Evolutionary conservation across 2,113 vertebrate species (phyloP).

Genomic region (Chelonoidis abingdonii): DNA sequence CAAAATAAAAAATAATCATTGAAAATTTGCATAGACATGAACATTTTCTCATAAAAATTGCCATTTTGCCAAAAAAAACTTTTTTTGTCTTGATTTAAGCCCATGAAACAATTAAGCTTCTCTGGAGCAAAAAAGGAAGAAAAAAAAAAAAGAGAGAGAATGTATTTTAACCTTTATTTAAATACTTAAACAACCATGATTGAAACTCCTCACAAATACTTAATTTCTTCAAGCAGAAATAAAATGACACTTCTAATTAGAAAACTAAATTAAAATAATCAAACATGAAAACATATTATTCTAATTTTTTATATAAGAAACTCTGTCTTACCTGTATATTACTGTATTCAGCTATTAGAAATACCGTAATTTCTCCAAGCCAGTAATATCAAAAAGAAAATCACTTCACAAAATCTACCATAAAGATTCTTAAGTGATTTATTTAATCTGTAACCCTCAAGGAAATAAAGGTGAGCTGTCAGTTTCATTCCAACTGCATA

Average conservation of each 20-base stretch:
- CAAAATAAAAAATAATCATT: not conserved
- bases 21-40: not conserved
- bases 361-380: conserved; percentile 29
- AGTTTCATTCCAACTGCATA: conserved; percentile 23
- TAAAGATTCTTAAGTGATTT: conserved; percentile 59
- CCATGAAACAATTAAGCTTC: not conserved
- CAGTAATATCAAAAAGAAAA: conserved; percentile 53
- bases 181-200: conserved; percentile 13
- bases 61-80: not conserved
- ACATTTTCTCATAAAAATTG: not conserved
- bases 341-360: conserved; percentile 33
- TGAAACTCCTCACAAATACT: conserved; percentile 43
- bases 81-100: not conserved
- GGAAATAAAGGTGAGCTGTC: conserved; percentile 42
- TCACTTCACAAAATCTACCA: conserved; percentile 44
- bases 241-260: conserved; percentile 61
- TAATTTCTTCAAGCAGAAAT: conserved; percentile 28
- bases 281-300: conserved; percentile 36
- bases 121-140: not conserved
- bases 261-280: conserved; percentile 54
- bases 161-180: not conserved
- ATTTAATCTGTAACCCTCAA: conserved; percentile 44
- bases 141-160: not conserved
- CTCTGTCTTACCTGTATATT: conserved; percentile 32
- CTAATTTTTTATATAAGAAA: not conserved